Base-by-base conservation (phyloP, 2,797 vertebrate species). In the Danio jaintianensis region DNA sequence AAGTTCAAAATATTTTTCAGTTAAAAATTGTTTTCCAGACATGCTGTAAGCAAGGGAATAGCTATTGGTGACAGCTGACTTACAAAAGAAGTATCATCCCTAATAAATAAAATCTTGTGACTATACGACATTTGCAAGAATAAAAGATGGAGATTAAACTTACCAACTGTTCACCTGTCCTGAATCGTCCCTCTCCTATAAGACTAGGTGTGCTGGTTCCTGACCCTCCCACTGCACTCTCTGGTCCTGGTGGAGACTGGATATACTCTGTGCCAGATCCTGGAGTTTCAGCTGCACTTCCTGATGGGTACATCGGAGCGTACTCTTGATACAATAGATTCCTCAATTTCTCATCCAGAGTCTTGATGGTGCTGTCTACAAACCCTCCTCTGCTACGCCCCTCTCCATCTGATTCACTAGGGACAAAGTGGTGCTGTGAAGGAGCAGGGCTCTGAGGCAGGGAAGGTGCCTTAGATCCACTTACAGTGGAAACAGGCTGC, bases 361-460 rank as follows among this genome's bases (percentile, higher is more conserved):
- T 97, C 91, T 98, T 99, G 66, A 99, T 99, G 0, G 97, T 98
- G 90, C 94, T 97, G 90, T 99, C 97, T 15, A 97, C 96, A 0
- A 98, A 98, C 84, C 96, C 95, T n/a, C 96, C 94, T 5, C 96
- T 91, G 12, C 83, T 87, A 10, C 91, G 94, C 0, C 96, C 96
- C 89, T 99, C 98, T 0, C 95, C 93, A 0, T 98, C 97, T 0
- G 96, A 96, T 87, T 99, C 98, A 0, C 90, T 85, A 0, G 95
- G 89, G 10, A 91, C 91, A 0, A 89, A 86, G 0, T 89, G 87
- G 0, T 93, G 94, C 72, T 95, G 97, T 10, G 89, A 92, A 50
- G 88, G 89, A 0, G 92, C 93, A 0, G 94, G 94, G 87, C 94
- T 95, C 86, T 95, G 94, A 50, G 94, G 94, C 5, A 94, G 74